phyloP scores from a whole-genome alignment of 2,113 vertebrate species.

The Pseudorectes ferrugineus region DNA sequence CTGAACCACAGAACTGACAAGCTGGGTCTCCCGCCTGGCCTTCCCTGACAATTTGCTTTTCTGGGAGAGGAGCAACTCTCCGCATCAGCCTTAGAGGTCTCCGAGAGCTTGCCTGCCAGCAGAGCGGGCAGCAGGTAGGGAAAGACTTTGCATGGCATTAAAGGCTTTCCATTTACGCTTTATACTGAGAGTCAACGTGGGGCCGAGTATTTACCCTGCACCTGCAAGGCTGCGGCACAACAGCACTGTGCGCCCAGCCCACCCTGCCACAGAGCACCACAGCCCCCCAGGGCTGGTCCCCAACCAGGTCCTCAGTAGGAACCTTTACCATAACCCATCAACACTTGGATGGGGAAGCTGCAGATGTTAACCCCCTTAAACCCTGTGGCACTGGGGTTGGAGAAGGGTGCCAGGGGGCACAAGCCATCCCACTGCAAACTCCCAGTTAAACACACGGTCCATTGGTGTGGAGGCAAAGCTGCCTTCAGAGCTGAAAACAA shows the following conservation, averaged over 20 bases:
- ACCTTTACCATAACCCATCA: not conserved
- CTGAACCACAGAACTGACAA: not conserved
- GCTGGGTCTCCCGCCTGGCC: accelerated
- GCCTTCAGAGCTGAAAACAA: constrained; percentile 32
- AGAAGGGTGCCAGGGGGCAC: not conserved
- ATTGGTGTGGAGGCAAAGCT: constrained; percentile 17
- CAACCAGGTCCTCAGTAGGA: not conserved
- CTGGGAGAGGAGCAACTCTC: not conserved
- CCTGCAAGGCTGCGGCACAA: not conserved
- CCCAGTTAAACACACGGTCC: constrained; percentile 2
- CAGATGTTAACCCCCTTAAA: not conserved
- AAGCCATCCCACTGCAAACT: not conserved
- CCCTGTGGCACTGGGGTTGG: not conserved
- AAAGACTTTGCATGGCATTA: not conserved
- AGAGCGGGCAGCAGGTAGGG: accelerated
- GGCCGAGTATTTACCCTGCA: not conserved
- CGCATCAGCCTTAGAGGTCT: accelerated
- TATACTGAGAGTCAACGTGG: not conserved
- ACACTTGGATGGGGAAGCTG: not conserved
- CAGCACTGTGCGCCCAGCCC: accelerated
- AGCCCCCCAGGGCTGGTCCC: not conserved
- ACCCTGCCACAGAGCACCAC: not conserved
- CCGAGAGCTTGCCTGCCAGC: not conserved
- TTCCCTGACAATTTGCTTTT: not conserved
- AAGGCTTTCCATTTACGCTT: not conserved